A percentile compares a stretch with the other conserved stretches of the same genome.
Evolutionary conservation across 2,888 invertebrate species (phyloP).

Genomic region (Drosophila mulleri): DNA sequence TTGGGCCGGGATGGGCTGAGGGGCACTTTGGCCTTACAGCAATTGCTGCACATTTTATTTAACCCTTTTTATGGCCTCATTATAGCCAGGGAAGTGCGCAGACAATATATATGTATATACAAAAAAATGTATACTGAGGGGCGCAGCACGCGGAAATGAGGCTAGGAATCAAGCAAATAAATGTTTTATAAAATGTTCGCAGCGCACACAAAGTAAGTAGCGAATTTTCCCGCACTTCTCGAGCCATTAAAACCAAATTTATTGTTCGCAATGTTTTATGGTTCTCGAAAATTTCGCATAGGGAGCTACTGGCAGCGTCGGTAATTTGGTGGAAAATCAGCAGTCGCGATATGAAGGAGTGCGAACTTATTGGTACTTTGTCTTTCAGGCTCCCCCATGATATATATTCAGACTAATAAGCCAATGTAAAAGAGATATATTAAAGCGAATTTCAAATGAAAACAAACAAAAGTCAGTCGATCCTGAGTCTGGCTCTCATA

Average conservation of each 20-base stretch:
- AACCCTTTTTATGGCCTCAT: constrained; percentile 81
- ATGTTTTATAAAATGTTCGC: constrained; percentile 81
- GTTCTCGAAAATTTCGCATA: constrained; percentile 39
- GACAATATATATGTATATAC: constrained; percentile 54
- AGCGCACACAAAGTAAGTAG: constrained; percentile 57
- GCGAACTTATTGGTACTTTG: constrained; percentile 42
- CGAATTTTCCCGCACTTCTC: constrained; percentile 61
- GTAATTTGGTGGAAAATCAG: constrained; percentile 55
- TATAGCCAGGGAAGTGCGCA: constrained; percentile 56
- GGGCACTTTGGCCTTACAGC: constrained; percentile 51
- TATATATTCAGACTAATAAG: constrained; percentile 11
- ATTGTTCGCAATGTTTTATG: constrained; percentile 78
- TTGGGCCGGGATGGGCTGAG: background rate
- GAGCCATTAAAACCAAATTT: constrained; percentile 81
- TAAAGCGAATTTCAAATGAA: background rate
- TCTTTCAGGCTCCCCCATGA: constrained; percentile 10
- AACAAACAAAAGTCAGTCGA: background rate
- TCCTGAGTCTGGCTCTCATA: background rate
- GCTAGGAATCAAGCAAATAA: constrained; percentile 82
- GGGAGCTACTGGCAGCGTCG: constrained; percentile 25
- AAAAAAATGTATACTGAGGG: constrained; percentile 2
- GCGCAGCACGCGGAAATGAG: constrained; percentile 69
- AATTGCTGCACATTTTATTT: constrained; percentile 80
- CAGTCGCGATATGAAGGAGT: constrained; percentile 44
- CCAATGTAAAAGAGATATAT: constrained; percentile 1